Base-by-base conservation (phyloP, 2,113 vertebrate species). In the Egretta garzetta region DNA sequence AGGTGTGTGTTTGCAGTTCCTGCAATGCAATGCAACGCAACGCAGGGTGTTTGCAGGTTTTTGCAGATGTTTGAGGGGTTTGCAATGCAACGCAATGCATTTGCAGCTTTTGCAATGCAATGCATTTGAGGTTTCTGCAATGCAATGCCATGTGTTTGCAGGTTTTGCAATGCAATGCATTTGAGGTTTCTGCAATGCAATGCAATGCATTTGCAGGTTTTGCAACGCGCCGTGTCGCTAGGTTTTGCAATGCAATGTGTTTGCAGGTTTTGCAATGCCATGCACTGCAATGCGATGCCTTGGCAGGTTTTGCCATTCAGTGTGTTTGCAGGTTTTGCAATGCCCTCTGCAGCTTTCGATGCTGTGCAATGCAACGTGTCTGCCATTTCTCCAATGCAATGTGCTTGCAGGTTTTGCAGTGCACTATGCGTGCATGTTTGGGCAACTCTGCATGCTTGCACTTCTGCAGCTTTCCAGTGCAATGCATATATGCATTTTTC, bases 331-430 rank as follows among this genome's bases (percentile, higher is more conserved):
- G 19, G 7, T 64, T 58, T 45, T 9, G 59, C 86, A 68, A 14
- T 6, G 73, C 71, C 11, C 28, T 22, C 9, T 27, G 33, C 17
- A 12, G 19, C 5, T 59, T 47, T 60, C 18, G 17, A 47, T 18
- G 53, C 18, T 20, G 6, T 8, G 55, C 30, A 7, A 21, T 0
- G 15, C 73, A 35, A 9, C 3, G 26, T 0, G 30, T 18, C 3
- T 12, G 43, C 43, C 22, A 75, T 4, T 76, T 28, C 37, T 33
- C 9, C 64, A 17, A 4, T 2, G 55, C 64, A 21, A 16, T 2
- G 21, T 2, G 6, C 23, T 33, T 26, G 22, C 28, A 16, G 41
- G 33, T 33, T 59, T 82, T 39, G 27, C 53, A 3, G 6, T 2
- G 50, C 24, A 26, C 20, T 7, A 47, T 6, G 26, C 24, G 12